These are phyloP conservation scores for Chaetodon trifasciatus DNA, from an alignment of 2,797 vertebrate genomes.

Conservation along the genomic window DNA sequence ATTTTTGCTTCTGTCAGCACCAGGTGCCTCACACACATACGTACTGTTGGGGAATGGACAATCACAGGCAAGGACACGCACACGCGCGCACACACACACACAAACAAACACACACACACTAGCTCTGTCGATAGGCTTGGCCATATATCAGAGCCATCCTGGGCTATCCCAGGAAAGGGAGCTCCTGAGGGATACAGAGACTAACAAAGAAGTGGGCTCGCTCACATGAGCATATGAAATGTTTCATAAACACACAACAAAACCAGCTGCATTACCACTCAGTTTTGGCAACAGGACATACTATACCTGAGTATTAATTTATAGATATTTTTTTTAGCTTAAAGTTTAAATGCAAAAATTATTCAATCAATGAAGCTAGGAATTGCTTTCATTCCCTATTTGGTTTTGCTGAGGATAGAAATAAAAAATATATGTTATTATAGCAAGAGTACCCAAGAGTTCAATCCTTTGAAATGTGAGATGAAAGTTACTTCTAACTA, in stretches of 20 bases:
- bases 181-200: conserved; percentile 23
- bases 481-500: conserved; percentile 25
- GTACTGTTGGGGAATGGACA: not conserved
- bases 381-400: conserved; percentile 32
- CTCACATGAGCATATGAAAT: conserved; percentile 15
- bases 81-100: not conserved
- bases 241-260: conserved; percentile 28
- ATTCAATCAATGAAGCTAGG: conserved; percentile 17
- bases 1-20: conserved; percentile 66
- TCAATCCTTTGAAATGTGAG: conserved; percentile 25
- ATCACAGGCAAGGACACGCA: too few species aligned
- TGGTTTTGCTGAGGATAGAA: conserved; percentile 14
- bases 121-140: conserved; percentile 10
- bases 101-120: conserved; percentile 5
- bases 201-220: conserved; percentile 15
- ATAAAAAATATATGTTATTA: conserved; percentile 38
- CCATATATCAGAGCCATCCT: conserved; percentile 54
- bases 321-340: not conserved
- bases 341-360: conserved; percentile 6
- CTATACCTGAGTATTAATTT: not conserved
- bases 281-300: not conserved
- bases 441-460: conserved; percentile 5
- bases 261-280: not conserved
- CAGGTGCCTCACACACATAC: conserved; percentile 41
- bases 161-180: conserved; percentile 39